A percentile compares a stretch with the other conserved stretches of the same genome.
phyloP scores from a whole-genome alignment of 2,888 invertebrate genomes.

The Agonopterix arenella region DNA sequence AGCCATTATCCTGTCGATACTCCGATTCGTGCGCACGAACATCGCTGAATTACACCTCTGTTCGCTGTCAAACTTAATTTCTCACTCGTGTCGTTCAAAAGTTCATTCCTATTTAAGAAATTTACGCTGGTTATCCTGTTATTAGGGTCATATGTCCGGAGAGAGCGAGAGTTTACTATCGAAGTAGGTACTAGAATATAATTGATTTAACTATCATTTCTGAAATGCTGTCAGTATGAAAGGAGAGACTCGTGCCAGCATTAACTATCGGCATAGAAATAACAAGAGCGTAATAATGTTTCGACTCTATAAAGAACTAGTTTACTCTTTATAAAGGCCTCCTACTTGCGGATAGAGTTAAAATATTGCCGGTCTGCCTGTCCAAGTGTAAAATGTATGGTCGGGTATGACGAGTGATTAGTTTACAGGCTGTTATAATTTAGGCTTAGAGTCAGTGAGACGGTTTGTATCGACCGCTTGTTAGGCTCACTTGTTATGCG shows the following conservation, averaged over 20 bases:
- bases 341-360: background rate
- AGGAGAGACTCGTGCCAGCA: no score
- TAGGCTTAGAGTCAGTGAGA: constrained; percentile 59
- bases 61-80: constrained; percentile 73
- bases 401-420: constrained; percentile 49
- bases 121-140: constrained; percentile 3
- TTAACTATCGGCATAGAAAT: no score
- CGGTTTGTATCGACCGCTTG: constrained; percentile 58
- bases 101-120: constrained; percentile 26
- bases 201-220: background rate
- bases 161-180: background rate
- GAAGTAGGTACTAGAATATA: background rate
- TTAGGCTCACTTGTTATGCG: constrained; percentile 70
- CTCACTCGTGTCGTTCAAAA: constrained; percentile 64
- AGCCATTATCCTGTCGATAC: constrained; percentile 72
- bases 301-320: no score
- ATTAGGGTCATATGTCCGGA: background rate
- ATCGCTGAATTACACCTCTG: constrained; percentile 70
- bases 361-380: constrained; percentile 3
- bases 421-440: constrained; percentile 57
- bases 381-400: constrained; percentile 14
- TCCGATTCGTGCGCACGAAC: constrained; percentile 68
- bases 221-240: no score
- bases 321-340: background rate
- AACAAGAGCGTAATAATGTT: no score